Percentiles rank a stretch among this genome's conserved stretches.
These are phyloP conservation scores for Steatornis caripensis DNA, from an alignment of 2,113 vertebrate species.

Conservation along the genomic window DNA sequence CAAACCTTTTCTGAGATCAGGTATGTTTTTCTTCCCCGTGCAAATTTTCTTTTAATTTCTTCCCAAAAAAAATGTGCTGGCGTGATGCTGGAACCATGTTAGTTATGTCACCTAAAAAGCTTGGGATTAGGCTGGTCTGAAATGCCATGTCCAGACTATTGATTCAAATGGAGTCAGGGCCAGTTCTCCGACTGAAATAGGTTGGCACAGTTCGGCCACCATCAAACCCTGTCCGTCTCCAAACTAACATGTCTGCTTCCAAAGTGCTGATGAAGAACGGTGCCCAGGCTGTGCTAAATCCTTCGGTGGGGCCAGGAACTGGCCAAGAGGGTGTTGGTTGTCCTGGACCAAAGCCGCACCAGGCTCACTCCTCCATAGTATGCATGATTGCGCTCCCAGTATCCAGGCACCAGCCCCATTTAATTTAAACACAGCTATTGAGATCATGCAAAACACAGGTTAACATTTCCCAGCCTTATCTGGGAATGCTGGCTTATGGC, in stretches of 20 bases:
- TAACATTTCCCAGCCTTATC: background rate
- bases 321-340: background rate
- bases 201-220: background rate
- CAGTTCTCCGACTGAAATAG: background rate
- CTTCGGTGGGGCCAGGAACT: background rate
- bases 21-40: background rate
- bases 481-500: background rate
- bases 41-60: background rate
- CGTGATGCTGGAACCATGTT: background rate
- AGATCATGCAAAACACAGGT: background rate
- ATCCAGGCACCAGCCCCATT: background rate
- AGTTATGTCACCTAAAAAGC: background rate
- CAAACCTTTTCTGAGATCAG: background rate
- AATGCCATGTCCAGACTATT: background rate
- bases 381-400: background rate
- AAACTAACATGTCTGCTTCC: background rate
- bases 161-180: background rate
- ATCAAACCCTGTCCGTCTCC: fast-evolving
- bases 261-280: background rate
- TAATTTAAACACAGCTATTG: background rate
- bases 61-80: background rate
- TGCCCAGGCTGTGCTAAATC: background rate
- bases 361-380: fast-evolving
- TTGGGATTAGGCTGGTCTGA: background rate
- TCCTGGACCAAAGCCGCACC: background rate